Evolutionary conservation across 2,888 invertebrate genomes (phyloP).

Genomic region (Scaptomyza reducta): DNA sequence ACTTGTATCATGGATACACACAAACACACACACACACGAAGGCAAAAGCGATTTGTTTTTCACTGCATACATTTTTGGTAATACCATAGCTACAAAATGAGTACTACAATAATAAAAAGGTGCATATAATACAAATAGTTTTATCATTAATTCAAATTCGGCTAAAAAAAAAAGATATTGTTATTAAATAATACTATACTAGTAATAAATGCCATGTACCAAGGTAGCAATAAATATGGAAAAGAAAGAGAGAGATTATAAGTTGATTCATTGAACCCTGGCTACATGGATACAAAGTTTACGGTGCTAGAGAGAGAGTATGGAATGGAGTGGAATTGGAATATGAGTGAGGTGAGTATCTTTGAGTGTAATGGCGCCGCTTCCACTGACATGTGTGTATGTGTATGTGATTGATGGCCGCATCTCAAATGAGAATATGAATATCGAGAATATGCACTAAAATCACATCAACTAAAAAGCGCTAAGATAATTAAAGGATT

Average conservation of each 20-base stretch:
- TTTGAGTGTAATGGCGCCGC: constrained; percentile 20
- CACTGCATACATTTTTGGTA: constrained; percentile 9
- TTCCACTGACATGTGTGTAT: constrained; percentile 11
- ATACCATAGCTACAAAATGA: constrained; percentile 31
- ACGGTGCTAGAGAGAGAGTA: constrained; percentile 12
- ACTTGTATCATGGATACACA: constrained; percentile 12
- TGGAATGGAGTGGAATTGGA: constrained; percentile 11
- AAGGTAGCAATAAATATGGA: constrained; percentile 12
- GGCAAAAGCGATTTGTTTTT: constrained; percentile 17
- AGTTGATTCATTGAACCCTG: constrained; percentile 26
- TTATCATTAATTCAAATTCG: constrained; percentile 42
- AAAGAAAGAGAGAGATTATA: neutral
- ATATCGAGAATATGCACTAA: constrained; percentile 9
- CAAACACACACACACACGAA: constrained; percentile 6
- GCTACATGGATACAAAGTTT: constrained; percentile 30
- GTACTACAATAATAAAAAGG: constrained; percentile 65
- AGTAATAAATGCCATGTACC: constrained; percentile 30
- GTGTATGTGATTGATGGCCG: constrained; percentile 19
- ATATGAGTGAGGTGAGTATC: constrained; percentile 20
- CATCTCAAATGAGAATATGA: constrained; percentile 10
- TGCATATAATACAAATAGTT: constrained; percentile 71
- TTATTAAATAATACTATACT: constrained; percentile 17
- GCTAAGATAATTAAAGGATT: constrained; percentile 30
- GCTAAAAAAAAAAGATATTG: constrained; percentile 49
- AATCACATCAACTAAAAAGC: constrained; percentile 50